A percentile compares a stretch with the other conserved stretches of the same genome.
Evolutionary conservation across 2,888 invertebrate species (phyloP).

Genomic region (Lordiphosa andalusiaca): DNA sequence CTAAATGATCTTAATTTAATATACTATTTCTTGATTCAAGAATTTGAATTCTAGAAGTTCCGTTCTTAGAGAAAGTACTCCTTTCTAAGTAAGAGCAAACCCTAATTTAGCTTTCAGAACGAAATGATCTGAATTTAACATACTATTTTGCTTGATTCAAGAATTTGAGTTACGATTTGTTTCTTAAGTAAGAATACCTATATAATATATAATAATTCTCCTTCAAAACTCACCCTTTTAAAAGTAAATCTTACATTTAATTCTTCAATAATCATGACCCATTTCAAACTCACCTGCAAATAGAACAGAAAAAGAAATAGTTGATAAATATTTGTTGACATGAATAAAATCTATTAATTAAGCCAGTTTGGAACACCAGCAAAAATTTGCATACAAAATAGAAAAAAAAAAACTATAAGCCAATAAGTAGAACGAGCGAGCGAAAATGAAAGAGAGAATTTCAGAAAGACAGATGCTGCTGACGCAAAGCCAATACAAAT

Average conservation of each 20-base stretch:
- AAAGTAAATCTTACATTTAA: slow-evolving; percentile 3
- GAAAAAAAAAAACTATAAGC: slow-evolving; percentile 56
- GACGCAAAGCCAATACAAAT: slow-evolving; percentile 40
- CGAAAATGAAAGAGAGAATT: slow-evolving; percentile 26
- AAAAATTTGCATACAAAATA: slow-evolving; percentile 48
- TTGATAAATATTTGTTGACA: slow-evolving; percentile 27
- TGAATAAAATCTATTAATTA: slow-evolving; percentile 38
- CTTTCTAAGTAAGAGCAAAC: too few species aligned
- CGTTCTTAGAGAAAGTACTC: too few species aligned
- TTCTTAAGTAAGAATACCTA: too few species aligned
- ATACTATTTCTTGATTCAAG: too few species aligned
- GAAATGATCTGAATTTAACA: too few species aligned
- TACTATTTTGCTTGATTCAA: too few species aligned
- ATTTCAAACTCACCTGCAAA: slow-evolving; percentile 53
- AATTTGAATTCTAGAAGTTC: too few species aligned
- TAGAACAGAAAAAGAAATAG: slow-evolving; percentile 7
- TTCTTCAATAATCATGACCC: too few species aligned
- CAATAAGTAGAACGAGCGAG: slow-evolving; percentile 45
- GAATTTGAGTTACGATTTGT: too few species aligned
- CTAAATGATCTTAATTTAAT: too few species aligned
- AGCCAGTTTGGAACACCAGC: slow-evolving; percentile 31
- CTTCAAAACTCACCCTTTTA: background rate
- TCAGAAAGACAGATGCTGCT: slow-evolving; percentile 31
- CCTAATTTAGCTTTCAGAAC: too few species aligned
- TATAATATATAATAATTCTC: too few species aligned